Base-by-base conservation (phyloP, 2,113 vertebrate genomes). In the Circaetus cinerascens region DNA sequence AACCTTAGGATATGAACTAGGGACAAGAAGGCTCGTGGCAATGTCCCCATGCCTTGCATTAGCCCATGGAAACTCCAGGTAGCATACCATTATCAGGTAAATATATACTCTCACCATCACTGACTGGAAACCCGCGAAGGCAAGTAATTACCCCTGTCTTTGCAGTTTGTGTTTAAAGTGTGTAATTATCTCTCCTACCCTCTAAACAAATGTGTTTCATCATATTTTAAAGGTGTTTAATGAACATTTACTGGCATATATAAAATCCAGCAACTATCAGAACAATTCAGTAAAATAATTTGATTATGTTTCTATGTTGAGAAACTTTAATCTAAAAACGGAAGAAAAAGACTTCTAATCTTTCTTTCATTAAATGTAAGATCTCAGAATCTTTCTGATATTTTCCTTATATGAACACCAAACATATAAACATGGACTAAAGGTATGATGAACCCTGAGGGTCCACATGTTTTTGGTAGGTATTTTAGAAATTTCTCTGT, bases 71-170 rank as follows among this genome's bases (percentile, higher is more conserved):
- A 93, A 40, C 22, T 63, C 5, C 22, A 46, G 51, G 50, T 91
- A 95, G 11, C 19, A 48, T 60, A 57, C 10, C 27, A 48, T 91
- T 96, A 60, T 83, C 36, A 38, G 36, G 40, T 84, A 69, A 93
- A 90, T 85, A 93, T 10, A 67, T 56, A 36, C 59, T 53, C 56
- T 95, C 23, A 51, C n/a, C 15, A 45, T 23, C 67, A 36, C 34
- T 95, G 56, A 66, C 14, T 89, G 80, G 89, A 88, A 97, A 94
- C 21, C 27, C 15, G 1, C 19, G 50, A 82, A 97, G 51, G 43
- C 29, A 66, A 93, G 19, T 53, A 96, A 94, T 97, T 98, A 95
- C n/a, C 77, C 72, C 59, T 95, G 72, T 71, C 56, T 71, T 95
- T 76, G 95, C 59, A 81, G 46, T 88, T 88, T 93, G 21, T 79